These are phyloP conservation scores for Habrosyne pyritoides DNA, from an alignment of 2,888 invertebrate species.

Conservation along the genomic window DNA sequence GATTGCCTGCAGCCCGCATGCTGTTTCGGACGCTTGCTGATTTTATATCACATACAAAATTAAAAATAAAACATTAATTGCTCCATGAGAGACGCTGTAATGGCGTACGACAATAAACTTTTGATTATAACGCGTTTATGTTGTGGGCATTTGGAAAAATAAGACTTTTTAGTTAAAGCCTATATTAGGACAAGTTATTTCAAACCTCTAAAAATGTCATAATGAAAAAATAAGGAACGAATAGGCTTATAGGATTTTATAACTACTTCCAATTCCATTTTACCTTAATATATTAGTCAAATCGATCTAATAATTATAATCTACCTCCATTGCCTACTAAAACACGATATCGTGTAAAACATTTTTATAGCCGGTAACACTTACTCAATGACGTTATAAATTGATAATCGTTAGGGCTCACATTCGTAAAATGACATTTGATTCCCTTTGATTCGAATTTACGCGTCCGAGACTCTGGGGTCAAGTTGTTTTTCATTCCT, in stretches of 20 bases:
- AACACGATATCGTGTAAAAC: conserved; percentile 35
- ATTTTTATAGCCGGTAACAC: conserved; percentile 40
- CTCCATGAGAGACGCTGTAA: conserved; percentile 26
- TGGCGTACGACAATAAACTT: conserved; percentile 31
- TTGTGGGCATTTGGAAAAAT: neutral
- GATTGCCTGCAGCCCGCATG: conserved; percentile 23
- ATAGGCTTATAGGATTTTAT: neutral
- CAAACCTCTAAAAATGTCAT: no score
- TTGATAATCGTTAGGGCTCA: conserved; percentile 55
- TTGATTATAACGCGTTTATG: conserved; percentile 11
- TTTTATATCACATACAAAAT: conserved; percentile 26
- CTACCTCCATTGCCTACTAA: conserved; percentile 12
- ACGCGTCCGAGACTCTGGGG: conserved; percentile 70
- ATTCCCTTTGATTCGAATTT: conserved; percentile 79
- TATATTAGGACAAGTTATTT: neutral
- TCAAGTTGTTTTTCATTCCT: conserved; percentile 51
- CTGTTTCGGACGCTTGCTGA: conserved; percentile 25
- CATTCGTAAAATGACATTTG: conserved; percentile 77
- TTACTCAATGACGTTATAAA: conserved; percentile 47
- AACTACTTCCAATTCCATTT: neutral
- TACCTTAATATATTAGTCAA: conserved; percentile 1
- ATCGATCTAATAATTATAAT: conserved; percentile 4
- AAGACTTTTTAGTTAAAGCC: neutral
- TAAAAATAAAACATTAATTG: conserved; percentile 32
- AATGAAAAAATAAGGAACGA: no score